Conservation (phyloP, 2,888 invertebrate genomes). For the Eilema griseolum region DNA sequence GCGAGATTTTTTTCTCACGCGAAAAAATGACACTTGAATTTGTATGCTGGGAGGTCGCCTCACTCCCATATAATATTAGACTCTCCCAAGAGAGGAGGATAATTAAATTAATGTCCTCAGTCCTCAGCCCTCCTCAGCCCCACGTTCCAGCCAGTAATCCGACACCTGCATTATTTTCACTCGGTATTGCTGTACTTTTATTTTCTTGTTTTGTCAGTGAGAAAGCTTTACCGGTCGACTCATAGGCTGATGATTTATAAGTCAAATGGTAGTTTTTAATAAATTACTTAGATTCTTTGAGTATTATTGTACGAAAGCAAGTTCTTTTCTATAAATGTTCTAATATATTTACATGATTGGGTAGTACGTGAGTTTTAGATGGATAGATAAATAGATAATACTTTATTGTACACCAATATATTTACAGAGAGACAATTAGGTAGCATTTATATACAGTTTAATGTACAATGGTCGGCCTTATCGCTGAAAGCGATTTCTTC, state of each 20-base stretch:
- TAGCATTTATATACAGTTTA: no score
- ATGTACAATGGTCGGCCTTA: no score
- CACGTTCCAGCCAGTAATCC: conserved; percentile 78
- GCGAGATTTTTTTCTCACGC: conserved; percentile 86
- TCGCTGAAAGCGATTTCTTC: no score
- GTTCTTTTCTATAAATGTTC: no score
- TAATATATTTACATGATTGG: no score
- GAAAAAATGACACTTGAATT: conserved; percentile 84
- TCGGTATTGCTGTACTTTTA: conserved; percentile 60
- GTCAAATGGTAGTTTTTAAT: conserved; percentile 12
- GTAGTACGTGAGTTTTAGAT: no score
- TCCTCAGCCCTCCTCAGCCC: conserved; percentile 79
- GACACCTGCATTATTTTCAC: conserved; percentile 85
- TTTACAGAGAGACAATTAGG: no score
- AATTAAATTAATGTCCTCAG: conserved; percentile 86
- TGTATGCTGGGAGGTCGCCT: conserved; percentile 74
- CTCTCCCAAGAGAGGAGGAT: conserved; percentile 78
- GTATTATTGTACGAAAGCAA: no score
- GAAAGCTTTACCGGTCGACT: conserved; percentile 32
- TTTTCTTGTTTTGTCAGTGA: conserved; percentile 57
- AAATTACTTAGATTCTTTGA: neutral
- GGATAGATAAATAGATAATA: no score
- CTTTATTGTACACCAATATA: no score
- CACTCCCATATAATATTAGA: conserved; percentile 83
- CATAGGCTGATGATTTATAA: neutral